phyloP scores from a whole-genome alignment of 2,888 invertebrate genomes.

The Folsomia manolachei region DNA sequence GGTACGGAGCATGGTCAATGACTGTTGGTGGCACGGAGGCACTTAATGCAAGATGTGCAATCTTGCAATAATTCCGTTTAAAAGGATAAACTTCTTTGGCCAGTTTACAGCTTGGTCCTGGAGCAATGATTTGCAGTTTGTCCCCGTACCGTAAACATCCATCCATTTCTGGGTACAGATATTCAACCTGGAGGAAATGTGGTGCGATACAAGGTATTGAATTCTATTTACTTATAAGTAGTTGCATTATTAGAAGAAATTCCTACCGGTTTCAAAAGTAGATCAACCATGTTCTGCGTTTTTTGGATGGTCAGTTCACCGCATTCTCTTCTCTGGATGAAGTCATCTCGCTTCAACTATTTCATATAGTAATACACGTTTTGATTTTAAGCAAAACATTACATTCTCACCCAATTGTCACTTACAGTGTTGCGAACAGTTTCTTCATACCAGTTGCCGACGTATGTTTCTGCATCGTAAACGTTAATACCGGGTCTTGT shows the following conservation, averaged over 20 bases:
- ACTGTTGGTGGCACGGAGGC: slow-evolving; percentile 39
- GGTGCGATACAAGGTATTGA: too few relatives aligned
- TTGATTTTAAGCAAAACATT: slow-evolving; percentile 1
- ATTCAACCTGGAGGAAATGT: slow-evolving; percentile 3
- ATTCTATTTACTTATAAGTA: not conserved
- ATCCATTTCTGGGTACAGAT: slow-evolving; percentile 27
- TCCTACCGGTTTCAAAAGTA: slow-evolving; percentile 40
- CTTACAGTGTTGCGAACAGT: slow-evolving; percentile 43
- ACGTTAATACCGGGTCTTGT: slow-evolving; percentile 26
- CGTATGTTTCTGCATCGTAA: slow-evolving; percentile 44
- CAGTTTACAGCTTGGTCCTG: slow-evolving; percentile 41
- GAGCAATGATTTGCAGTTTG: slow-evolving; percentile 43
- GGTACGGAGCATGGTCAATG: slow-evolving; percentile 43
- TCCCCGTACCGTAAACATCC: slow-evolving; percentile 43
- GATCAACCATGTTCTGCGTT: slow-evolving; percentile 47
- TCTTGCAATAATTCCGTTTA: slow-evolving; percentile 38
- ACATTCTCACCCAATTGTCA: too few relatives aligned
- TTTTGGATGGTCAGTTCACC: slow-evolving; percentile 44
- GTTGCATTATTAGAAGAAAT: not conserved
- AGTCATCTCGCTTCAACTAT: slow-evolving; percentile 40
- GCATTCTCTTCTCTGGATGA: slow-evolving; percentile 44
- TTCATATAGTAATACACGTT: not conserved
- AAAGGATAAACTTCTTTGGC: slow-evolving; percentile 39
- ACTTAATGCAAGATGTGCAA: slow-evolving; percentile 41
- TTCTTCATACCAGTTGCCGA: slow-evolving; percentile 49